A percentile compares a stretch with the other conserved stretches of the same genome.
phyloP scores from a whole-genome alignment of 1,140 invertebrate species.

The Chymomyza costata region DNA sequence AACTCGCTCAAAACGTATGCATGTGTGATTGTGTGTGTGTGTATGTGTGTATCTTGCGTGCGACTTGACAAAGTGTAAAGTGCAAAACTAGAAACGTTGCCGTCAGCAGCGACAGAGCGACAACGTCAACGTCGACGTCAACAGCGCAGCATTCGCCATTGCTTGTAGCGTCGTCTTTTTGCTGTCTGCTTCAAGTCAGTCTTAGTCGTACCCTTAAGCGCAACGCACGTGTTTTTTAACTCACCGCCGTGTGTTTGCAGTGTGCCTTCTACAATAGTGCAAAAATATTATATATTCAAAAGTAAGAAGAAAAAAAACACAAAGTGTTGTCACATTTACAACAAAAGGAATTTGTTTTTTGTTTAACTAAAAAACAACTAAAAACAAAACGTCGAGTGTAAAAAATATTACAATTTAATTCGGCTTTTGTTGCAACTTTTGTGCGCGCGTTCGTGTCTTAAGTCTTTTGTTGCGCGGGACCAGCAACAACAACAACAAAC shows the following conservation, averaged over 20 bases:
- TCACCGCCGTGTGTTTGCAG: conserved; percentile 4
- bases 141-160: conserved; percentile 6
- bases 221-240: conserved; percentile 53
- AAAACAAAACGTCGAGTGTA: not conserved
- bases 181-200: conserved; percentile 53
- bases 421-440: conserved; percentile 1
- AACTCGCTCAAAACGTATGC: conserved; percentile 11
- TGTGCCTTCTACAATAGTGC: not conserved
- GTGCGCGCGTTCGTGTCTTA: conserved; percentile 48
- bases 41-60: too few relatives aligned
- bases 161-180: conserved; percentile 36
- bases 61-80: conserved; percentile 70
- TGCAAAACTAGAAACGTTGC: conserved; percentile 44
- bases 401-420: conserved; percentile 4
- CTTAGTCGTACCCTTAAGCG: conserved; percentile 56
- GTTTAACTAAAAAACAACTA: not conserved
- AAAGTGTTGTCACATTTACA: conserved; percentile 9
- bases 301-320: conserved; percentile 19
- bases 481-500: conserved; percentile 6
- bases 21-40: conserved; percentile 2
- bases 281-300: too few relatives aligned
- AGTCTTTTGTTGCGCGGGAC: conserved; percentile 59
- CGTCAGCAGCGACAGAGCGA: conserved; percentile 15
- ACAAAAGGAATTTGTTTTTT: not conserved
- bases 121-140: conserved; percentile 25